Base-by-base conservation (phyloP, 2,888 invertebrate genomes). In the Axea sp. region DNA sequence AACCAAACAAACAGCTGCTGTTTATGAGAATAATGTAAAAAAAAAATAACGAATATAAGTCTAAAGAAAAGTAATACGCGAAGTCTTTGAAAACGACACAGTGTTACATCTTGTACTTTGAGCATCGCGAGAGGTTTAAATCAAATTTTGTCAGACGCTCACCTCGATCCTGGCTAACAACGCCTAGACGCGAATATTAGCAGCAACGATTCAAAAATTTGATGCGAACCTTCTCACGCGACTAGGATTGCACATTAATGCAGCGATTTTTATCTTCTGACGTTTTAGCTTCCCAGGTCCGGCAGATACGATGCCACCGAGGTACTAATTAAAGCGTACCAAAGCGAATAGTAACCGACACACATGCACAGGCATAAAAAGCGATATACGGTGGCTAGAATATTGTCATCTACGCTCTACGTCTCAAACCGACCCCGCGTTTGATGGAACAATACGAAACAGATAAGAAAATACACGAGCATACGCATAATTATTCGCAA, bases 201-300 rank as follows among this genome's bases (percentile, higher is more conserved):
- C 28, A 30, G 1, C 17, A 8, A 30, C 26, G 1, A 8, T 43
- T 39, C 22, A 51, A 33, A 71, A 60, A 73, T 53, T 59, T 71
- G 73, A 73, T 60, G 31, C 39, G 39, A 55, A 49, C 57, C 65
- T 75, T 71, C 43, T 51, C 51, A 31, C 51, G 72, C 72, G 75
- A 55, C 8, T 26, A 62, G 26, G 60, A 39, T 41, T 45, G 8
- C 45, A 67, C 57, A 86, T 86, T 87, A 87, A 86, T 87, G 79
- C 77, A 82, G 86, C 86, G 87, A 79, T 85, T 86, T 86, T 84
- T 85, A 83, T 85, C 86, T 67, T 87, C 83, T 86, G 83, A 87
- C 82, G 84, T 87, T 87, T 87, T 87, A 87, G 87, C 87, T 87
- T 87, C 87, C 87, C 87, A 86, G 87, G 87, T 84, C 87, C 87